Conservation (phyloP, 2,888 invertebrate species). For the Odontocerum albicorne region DNA sequence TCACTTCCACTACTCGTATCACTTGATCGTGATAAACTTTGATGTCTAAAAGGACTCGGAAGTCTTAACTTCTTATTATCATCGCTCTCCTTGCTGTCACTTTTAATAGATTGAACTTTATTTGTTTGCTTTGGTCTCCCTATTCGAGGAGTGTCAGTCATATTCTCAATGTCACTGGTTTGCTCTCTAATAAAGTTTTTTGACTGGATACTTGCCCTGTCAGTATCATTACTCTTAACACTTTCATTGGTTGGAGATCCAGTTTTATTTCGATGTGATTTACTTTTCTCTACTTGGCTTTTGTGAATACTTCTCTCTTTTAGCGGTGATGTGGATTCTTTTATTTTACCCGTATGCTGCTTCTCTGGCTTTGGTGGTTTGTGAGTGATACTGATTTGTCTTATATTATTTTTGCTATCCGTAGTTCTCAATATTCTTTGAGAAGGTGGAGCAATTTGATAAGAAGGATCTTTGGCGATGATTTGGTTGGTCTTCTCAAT, state of each 20-base stretch:
- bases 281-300: neutral
- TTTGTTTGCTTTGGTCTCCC: conserved; percentile 13
- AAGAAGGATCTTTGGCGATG: conserved; percentile 4
- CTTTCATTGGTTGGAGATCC: neutral
- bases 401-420: conserved; percentile 36
- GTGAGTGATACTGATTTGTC: conserved; percentile 30
- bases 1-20: conserved; percentile 42
- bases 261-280: neutral
- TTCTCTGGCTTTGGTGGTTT: conserved; percentile 21
- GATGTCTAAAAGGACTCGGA: conserved; percentile 38
- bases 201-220: conserved; percentile 6
- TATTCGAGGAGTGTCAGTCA: conserved; percentile 18
- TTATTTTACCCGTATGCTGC: neutral
- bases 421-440: conserved; percentile 35
- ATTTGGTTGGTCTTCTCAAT: conserved; percentile 30
- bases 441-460: conserved; percentile 33
- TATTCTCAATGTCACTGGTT: conserved; percentile 18
- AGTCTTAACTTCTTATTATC: conserved; percentile 34
- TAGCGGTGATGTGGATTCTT: neutral
- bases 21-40: conserved; percentile 33
- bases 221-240: too few relatives aligned
- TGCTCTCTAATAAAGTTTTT: conserved; percentile 13
- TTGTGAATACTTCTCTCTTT: neutral
- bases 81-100: conserved; percentile 31
- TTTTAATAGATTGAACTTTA: conserved; percentile 15